Evolutionary conservation across 2,888 invertebrate species (phyloP), one percentile per base, ranked within the genome.

Genomic region (Xylophagus ater): DNA sequence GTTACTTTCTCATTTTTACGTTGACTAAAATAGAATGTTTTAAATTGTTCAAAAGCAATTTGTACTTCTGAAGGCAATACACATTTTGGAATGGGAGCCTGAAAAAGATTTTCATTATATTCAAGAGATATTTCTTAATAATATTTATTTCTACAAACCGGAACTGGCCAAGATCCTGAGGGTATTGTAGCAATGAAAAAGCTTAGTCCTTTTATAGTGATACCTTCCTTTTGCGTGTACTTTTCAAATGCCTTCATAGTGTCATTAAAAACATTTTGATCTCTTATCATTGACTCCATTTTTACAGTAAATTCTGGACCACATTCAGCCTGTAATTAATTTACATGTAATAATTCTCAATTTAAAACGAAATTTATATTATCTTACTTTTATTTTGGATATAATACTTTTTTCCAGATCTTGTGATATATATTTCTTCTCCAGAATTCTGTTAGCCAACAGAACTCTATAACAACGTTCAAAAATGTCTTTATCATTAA

Each of bases 361-460:
- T n/a, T n/a, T n/a, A n/a, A n/a, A n/a, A n/a, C n/a, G n/a, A n/a
- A n/a, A n/a, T n/a, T n/a, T n/a, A n/a, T n/a, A n/a, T n/a, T n/a
- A n/a, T n/a, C n/a, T n/a, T n/a, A 82, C 86, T 81, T 98, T 98
- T 59, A 98, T 73, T 74, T 98, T 98, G 52, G 96, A 94, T 74
- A 99, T 96, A 97, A 99, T 97, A 66, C 94, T 96, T 67, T 99
- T 98, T 69, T 99, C 98, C 59, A 93, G 92, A 69, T 99, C 98
- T 63, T 98, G 98, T 4, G 96, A 96, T 47, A 94, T 92, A 44
- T 96, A 96, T 69, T 97, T 97, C 68, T 97, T 97, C 54, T 98
- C 77, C 53, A 99, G 73, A 49, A 99, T 75, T 49, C 98, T 78
- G 67, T 98, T 96, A 44, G 98, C 97, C 56, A 99, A 75, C 70